Conservation (phyloP, 2,797 vertebrate genomes). For the Gallinago solitaria region DNA sequence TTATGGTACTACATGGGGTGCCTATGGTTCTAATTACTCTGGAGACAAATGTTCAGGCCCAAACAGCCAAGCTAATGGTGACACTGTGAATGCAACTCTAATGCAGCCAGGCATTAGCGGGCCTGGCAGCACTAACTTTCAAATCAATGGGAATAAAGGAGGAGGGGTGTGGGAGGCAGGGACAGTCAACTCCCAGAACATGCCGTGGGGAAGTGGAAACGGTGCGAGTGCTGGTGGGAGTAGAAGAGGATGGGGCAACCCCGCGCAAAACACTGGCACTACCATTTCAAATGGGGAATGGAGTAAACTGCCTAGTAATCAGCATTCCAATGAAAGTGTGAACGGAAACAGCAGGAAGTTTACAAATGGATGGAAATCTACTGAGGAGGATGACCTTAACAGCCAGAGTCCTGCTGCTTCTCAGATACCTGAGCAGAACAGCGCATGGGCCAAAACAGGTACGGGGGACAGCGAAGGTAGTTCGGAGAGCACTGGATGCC, state of each 20-base stretch:
- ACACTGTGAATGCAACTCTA: conserved; percentile 99
- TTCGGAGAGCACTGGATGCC: conserved; percentile 86
- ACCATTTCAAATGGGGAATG: conserved; percentile 87
- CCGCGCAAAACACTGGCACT: conserved; percentile 81
- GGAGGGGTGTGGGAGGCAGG: conserved; percentile 89
- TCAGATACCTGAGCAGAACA: conserved; percentile 82
- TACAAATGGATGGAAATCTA: conserved; percentile 92
- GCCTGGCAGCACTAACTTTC: conserved; percentile 87
- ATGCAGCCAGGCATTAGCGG: conserved; percentile 87
- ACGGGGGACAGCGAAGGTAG: conserved; percentile 88
- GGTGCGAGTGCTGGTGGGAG: conserved; percentile 76
- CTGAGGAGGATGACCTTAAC: conserved; percentile 90
- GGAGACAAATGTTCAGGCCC: conserved; percentile 90
- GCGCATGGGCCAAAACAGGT: conserved; percentile 83
- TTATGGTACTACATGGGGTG: conserved; percentile 91
- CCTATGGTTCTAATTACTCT: conserved; percentile 87
- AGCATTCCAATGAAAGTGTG: conserved; percentile 82
- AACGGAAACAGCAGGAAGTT: conserved; percentile 84
- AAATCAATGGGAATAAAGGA: conserved; percentile 87
- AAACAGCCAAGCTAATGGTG: conserved; percentile 87
- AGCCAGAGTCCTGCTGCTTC: conserved; percentile 80
- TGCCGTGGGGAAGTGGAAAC: conserved; percentile 81
- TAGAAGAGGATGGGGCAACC: conserved; percentile 89
- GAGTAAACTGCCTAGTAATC: conserved; percentile 84
- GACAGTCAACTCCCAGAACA: conserved; percentile 78